phyloP scores from a whole-genome alignment of 64 coral and sea anemone species.

The Acropora yongei region DNA sequence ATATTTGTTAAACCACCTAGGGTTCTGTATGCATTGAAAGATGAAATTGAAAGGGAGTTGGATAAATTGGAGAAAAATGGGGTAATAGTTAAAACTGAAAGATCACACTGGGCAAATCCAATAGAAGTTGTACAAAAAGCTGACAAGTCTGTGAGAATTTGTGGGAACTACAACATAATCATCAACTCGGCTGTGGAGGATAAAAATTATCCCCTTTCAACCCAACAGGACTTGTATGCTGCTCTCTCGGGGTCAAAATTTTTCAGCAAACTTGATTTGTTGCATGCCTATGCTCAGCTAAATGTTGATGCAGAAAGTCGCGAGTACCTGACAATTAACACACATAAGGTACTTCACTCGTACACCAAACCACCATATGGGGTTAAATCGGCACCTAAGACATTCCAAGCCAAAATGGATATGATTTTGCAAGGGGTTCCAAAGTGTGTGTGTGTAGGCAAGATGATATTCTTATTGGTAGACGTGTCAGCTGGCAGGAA shows the following conservation, averaged over 20 bases:
- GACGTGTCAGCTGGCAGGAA: conserved; percentile 19
- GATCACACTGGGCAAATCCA: conserved; percentile 38
- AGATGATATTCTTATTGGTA: conserved; percentile 62
- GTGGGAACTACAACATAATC: conserved; percentile 62
- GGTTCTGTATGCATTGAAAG: conserved; percentile 69
- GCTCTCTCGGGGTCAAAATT: conserved; percentile 40
- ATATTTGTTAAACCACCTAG: conserved; percentile 32
- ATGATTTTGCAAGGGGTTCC: conserved; percentile 44
- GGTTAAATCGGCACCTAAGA: conserved; percentile 55
- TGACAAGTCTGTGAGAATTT: conserved; percentile 66
- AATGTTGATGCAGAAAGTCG: conserved; percentile 48
- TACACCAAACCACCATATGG: conserved; percentile 55
- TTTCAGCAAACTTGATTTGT: conserved; percentile 59
- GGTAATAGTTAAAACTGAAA: conserved; percentile 57
- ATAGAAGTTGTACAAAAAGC: conserved; percentile 63
- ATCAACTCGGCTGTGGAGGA: conserved; percentile 64
- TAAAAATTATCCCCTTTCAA: conserved; percentile 64
- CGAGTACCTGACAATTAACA: conserved; percentile 37
- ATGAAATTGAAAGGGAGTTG: conserved; percentile 50
- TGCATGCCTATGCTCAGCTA: conserved; percentile 53
- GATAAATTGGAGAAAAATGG: conserved; percentile 60
- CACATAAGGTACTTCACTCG: conserved; percentile 43
- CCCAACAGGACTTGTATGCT: conserved; percentile 59
- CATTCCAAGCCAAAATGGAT: conserved; percentile 71
- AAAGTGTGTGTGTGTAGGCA: conserved; percentile 53